Conservation (phyloP, 1,140 invertebrate genomes). For the Ylistrum balloti region DNA sequence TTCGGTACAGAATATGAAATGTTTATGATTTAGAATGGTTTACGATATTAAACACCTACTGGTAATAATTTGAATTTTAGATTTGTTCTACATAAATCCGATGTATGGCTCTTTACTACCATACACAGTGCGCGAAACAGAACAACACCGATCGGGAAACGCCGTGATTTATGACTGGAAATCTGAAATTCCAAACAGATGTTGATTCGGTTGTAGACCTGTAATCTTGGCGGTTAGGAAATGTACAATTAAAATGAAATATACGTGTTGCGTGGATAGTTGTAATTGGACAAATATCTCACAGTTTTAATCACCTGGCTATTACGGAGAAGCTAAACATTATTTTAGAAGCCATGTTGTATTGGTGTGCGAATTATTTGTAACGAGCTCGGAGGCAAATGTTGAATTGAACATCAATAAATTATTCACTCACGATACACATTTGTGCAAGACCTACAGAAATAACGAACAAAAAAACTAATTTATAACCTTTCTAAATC, state of each 20-base stretch:
- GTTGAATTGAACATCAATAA: slow-evolving; percentile 6
- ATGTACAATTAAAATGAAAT: slow-evolving; percentile 28
- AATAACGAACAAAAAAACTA: slow-evolving; percentile 2
- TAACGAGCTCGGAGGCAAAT: slow-evolving; percentile 1
- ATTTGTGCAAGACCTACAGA: slow-evolving; percentile 10
- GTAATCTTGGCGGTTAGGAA: background rate
- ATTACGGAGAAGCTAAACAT: background rate
- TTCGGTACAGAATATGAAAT: background rate
- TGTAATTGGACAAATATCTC: slow-evolving; percentile 4
- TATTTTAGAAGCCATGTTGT: background rate
- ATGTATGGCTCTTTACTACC: background rate
- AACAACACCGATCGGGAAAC: background rate
- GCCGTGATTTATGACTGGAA: background rate
- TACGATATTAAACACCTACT: background rate
- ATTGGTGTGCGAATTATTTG: background rate
- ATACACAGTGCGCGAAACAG: background rate
- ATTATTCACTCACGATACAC: slow-evolving; percentile 15
- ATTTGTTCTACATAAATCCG: background rate
- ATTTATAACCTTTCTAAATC: slow-evolving; percentile 3
- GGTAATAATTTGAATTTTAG: background rate
- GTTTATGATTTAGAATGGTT: background rate
- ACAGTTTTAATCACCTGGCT: background rate
- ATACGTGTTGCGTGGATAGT: background rate
- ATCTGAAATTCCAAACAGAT: slow-evolving; percentile 2
- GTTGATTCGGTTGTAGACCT: background rate